These are phyloP conservation scores for Nibea albiflora DNA, from an alignment of 2,113 vertebrate genomes.

Conservation along the genomic window DNA sequence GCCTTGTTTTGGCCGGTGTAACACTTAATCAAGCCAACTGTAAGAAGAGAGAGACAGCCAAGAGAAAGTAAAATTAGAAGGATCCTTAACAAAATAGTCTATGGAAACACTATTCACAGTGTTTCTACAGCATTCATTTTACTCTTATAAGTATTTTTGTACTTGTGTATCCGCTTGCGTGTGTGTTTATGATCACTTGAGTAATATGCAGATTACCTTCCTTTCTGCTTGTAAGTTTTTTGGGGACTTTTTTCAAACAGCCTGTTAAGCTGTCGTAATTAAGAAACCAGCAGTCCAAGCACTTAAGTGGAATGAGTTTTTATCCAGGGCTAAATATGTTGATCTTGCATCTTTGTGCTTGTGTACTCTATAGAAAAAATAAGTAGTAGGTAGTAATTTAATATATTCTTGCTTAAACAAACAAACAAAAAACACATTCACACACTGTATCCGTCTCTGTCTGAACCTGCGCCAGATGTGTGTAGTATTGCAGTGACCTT, in stretches of 20 bases:
- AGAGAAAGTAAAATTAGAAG: neutral
- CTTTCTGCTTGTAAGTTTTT: neutral
- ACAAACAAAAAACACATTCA: neutral
- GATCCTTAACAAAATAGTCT: neutral
- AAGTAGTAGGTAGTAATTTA: neutral
- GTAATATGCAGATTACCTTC: neutral
- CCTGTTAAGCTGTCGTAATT: neutral
- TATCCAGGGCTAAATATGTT: neutral
- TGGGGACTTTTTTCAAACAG: slow-evolving; percentile 33
- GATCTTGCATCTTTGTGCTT: neutral
- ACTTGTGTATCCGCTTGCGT: neutral
- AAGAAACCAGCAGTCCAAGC: neutral
- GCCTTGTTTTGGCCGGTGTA: neutral
- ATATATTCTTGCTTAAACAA: neutral
- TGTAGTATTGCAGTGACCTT: slow-evolving; percentile 19
- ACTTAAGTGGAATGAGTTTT: neutral
- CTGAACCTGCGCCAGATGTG: neutral
- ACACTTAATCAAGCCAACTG: neutral
- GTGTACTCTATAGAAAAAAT: neutral
- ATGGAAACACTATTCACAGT: neutral
- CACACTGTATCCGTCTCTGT: neutral
- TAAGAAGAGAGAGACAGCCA: neutral
- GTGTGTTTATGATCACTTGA: neutral
- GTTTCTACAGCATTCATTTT: neutral
- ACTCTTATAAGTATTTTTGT: slow-evolving; percentile 2